Evolutionary conservation across 1,140 invertebrate species (phyloP).

Genomic region (Drosophila insularis): DNA sequence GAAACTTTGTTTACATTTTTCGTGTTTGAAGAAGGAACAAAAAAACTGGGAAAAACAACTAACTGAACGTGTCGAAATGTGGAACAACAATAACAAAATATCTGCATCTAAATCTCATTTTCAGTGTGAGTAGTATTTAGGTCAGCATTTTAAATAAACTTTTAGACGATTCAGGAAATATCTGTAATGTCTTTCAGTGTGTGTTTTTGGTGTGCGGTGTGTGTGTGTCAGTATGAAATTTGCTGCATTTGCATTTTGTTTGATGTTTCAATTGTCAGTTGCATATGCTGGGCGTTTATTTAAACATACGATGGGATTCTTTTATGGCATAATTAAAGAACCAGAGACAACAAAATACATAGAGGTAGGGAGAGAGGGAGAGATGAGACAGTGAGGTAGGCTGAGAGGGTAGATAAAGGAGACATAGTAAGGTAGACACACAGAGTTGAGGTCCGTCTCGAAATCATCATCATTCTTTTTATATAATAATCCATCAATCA

Average conservation of each 20-base stretch:
- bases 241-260: conserved; percentile 43
- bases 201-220: conserved; percentile 10
- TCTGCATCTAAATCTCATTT: conserved; percentile 30
- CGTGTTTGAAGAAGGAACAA: neutral
- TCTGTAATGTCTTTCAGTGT: conserved; percentile 11
- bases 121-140: neutral
- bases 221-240: conserved; percentile 24
- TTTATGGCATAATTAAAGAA: conserved; percentile 42
- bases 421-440: neutral
- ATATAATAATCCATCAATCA: conserved; percentile 69
- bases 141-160: conserved; percentile 19
- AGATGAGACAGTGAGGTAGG: neutral
- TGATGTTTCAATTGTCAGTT: conserved; percentile 34
- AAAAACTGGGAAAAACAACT: neutral
- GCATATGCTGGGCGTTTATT: conserved; percentile 43
- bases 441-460: neutral
- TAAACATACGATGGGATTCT: neutral
- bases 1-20: conserved; percentile 44
- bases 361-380: neutral
- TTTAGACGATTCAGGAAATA: conserved; percentile 14
- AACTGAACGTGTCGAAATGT: conserved; percentile 49
- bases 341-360: neutral
- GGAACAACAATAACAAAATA: conserved; percentile 42
- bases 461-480: neutral
- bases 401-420: neutral